Evolutionary conservation across 2,888 invertebrate genomes (phyloP).

Genomic region (Eutolmus rufibarbis): DNA sequence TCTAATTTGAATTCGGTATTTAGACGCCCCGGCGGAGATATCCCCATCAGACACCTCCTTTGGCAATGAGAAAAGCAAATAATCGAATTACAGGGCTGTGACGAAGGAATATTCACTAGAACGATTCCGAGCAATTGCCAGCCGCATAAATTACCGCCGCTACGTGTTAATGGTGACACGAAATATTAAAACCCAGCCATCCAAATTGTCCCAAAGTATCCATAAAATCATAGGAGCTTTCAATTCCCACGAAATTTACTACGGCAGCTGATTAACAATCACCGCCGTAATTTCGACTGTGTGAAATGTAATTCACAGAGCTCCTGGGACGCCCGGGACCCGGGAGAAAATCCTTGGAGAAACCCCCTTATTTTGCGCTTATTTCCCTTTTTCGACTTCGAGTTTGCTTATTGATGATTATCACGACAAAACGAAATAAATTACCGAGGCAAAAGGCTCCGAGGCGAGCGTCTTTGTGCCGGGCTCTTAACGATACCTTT

Average conservation of each 20-base stretch:
- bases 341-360: background rate
- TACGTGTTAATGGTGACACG: constrained; percentile 33
- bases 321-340: background rate
- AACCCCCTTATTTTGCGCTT: constrained; percentile 14
- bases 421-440: constrained; percentile 43
- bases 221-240: constrained; percentile 48
- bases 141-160: constrained; percentile 19
- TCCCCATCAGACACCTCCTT: constrained; percentile 33
- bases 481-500: constrained; percentile 30
- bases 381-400: constrained; percentile 35
- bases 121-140: constrained; percentile 23
- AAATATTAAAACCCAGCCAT: constrained; percentile 34
- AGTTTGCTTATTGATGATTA: constrained; percentile 41
- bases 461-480: background rate
- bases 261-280: constrained; percentile 35
- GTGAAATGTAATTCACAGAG: constrained; percentile 22
- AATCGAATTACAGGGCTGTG: constrained; percentile 27
- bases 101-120: constrained; percentile 2
- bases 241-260: constrained; percentile 47
- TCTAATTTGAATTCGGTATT: background rate
- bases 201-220: constrained; percentile 40
- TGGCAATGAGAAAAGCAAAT: constrained; percentile 36
- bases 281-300: constrained; percentile 24
- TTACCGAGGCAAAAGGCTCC: constrained; percentile 18
- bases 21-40: constrained; percentile 4